Base-by-base conservation (phyloP, 2,113 vertebrate genomes). In the Podocnemis expansa region DNA sequence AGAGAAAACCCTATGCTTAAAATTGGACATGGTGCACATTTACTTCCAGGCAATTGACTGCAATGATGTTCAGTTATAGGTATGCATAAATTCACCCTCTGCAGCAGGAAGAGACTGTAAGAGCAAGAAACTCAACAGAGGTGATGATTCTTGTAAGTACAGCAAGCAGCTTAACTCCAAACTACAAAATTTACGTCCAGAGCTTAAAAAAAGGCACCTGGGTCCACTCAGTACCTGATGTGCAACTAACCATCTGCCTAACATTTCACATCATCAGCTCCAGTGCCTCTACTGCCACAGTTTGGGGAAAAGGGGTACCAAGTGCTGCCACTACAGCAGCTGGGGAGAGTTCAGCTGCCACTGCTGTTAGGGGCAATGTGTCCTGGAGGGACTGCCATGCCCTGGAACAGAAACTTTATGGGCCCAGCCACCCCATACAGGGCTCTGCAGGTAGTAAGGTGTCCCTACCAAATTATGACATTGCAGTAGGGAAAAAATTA, bases 391-490 rank as follows among this genome's bases (percentile, higher is more conserved):
- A 51, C 11, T 25, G 14, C 63, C 73, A 82, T n/a, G 2, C 0
- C n/a, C 45, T 2, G 16, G 43, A 21, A 38, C 0, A 0, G 34
- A 84, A 79, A 3, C 76, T 80, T 25, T 27, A 3, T 29, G 27
- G 43, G 82, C 81, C 84, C 0, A 0, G 31, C 89, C 85, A 27
- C 14, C 63, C 17, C 70, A 45, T 51, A 51, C 52, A 54, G 0
- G 87, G 49, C 41, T 22, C 63, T 34, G 5, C 0, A 0, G 0
- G 0, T 38, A 47, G 67, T 56, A 83, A 89, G 88, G 16, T 1
- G 24, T 10, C 11, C 22, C 43, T 10, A 51, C 49, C 55, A 60
- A 84, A 14, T 41, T 55, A 6, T 55, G 56, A 10, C 34, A 5
- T 0, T 10, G 10, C 22, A 70, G 38, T 67, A 67, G 8, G 34